Evolutionary conservation across 2,113 vertebrate genomes (phyloP).

Genomic region (Stictonetta naevosa): DNA sequence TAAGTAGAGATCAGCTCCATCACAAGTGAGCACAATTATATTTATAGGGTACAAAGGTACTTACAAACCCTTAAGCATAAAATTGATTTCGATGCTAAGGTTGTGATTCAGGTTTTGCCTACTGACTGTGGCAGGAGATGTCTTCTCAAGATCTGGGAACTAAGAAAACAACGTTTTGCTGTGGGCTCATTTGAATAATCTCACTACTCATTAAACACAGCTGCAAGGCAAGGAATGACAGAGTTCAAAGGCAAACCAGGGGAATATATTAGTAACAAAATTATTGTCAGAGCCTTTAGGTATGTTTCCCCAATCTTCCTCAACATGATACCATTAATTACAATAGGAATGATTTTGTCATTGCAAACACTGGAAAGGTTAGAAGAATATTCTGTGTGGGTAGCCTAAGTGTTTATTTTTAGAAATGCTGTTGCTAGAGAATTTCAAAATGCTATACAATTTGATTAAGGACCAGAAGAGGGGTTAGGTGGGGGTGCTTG

Average conservation of each 20-base stretch:
- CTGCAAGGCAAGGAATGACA: slow-evolving; percentile 76
- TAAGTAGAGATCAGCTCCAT: slow-evolving; percentile 43
- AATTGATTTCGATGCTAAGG: neutral
- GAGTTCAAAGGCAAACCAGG: slow-evolving; percentile 80
- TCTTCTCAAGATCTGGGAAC: slow-evolving; percentile 56
- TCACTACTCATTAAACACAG: slow-evolving; percentile 84
- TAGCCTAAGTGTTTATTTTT: slow-evolving; percentile 32
- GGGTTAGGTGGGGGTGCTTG: neutral
- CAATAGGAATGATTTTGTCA: slow-evolving; percentile 67
- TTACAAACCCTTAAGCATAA: slow-evolving; percentile 48
- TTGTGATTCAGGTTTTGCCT: slow-evolving; percentile 44
- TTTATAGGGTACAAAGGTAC: slow-evolving; percentile 34
- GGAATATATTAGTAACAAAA: slow-evolving; percentile 80
- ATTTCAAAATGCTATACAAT: neutral
- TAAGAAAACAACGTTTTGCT: slow-evolving; percentile 69
- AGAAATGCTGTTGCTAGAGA: slow-evolving; percentile 13
- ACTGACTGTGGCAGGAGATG: slow-evolving; percentile 38
- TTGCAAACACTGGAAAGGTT: slow-evolving; percentile 51
- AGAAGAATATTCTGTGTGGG: slow-evolving; percentile 57
- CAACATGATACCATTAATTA: slow-evolving; percentile 69
- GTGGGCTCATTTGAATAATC: slow-evolving; percentile 81
- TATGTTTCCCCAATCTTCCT: slow-evolving; percentile 68
- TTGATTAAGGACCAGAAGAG: neutral
- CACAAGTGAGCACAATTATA: slow-evolving; percentile 43
- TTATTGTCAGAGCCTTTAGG: slow-evolving; percentile 74